Base-by-base conservation (phyloP, 2,113 vertebrate species). In the Phaetusa simplex region DNA sequence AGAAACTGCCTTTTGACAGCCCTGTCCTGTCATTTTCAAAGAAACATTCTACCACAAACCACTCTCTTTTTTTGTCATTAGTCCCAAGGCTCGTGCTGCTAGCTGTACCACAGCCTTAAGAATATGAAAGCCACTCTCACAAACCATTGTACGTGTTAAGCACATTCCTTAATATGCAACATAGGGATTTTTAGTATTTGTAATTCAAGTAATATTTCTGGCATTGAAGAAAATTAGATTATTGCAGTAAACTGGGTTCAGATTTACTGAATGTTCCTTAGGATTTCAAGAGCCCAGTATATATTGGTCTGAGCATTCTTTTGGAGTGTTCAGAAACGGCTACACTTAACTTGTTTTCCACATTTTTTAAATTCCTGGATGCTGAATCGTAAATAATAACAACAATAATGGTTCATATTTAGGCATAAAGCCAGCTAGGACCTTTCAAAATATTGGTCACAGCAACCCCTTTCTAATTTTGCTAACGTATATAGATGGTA, bases 401-500 rank as follows among this genome's bases (percentile, higher is more conserved):
- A 76, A 47, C 30, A 74, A 43, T 58, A 74, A 38, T 36, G 22
- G 5, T 64, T 86, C 47, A 14, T 78, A 47, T 23, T 77, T 77
- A 61, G 16, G 14, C 20, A 10, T 79, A 66, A 81, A 16, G n/a
- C 24, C 34, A 70, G 6, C 42, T 50, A 55, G 20, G 32, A 62
- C 69, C 47, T 79, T 77, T 65, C 11, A 34, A 65, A 50, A 42
- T 66, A 11, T 19, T 86, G 27, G 18, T 93, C 47, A 17, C 45
- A 49, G 23, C 42, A 34, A 15, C 16, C 34, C 81, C 50, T 93
- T 69, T 47, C 32, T 65, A 24, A 36, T 86, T 86, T 91, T 81
- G 34, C 56, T 56, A 20, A 34, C 1, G 0, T 32, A 23, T 4
- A 5, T 21, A 32, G 56, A 30, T 67, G 0, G 0, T 59, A 12